Evolutionary conservation across 2,888 invertebrate genomes (phyloP).

Genomic region (Melieria crassipennis): DNA sequence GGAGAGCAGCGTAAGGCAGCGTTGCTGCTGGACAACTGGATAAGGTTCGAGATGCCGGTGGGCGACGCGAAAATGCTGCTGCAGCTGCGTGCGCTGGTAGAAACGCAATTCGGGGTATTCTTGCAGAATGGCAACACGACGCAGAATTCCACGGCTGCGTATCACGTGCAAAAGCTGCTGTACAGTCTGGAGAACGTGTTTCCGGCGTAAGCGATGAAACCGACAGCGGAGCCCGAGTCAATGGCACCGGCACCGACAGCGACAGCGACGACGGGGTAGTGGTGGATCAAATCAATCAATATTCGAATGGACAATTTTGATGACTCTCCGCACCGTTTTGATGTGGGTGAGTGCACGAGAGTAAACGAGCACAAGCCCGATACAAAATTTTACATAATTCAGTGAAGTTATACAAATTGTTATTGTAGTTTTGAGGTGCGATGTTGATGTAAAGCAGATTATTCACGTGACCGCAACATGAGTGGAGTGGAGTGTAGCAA

Average conservation of each 20-base stretch:
- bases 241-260: not conserved
- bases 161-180: constrained; percentile 46
- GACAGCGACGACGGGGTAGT: not conserved
- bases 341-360: no score
- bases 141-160: constrained; percentile 41
- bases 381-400: no score
- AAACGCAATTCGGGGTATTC: constrained; percentile 49
- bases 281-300: not conserved
- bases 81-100: constrained; percentile 45
- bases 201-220: constrained; percentile 14
- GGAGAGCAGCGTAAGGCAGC: constrained; percentile 30
- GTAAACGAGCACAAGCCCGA: no score
- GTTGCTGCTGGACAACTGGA: constrained; percentile 79
- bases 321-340: no score
- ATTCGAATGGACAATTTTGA: no score
- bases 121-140: constrained; percentile 46
- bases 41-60: constrained; percentile 75
- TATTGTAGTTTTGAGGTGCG: no score
- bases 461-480: no score
- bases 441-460: no score
- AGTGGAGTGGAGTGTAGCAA: no score
- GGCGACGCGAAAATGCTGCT: constrained; percentile 66
- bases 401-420: no score
- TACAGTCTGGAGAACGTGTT: constrained; percentile 35
- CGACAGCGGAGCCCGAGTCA: not conserved